Evolutionary conservation across 2,888 invertebrate species (phyloP).

Genomic region (Coenonympha arcania): DNA sequence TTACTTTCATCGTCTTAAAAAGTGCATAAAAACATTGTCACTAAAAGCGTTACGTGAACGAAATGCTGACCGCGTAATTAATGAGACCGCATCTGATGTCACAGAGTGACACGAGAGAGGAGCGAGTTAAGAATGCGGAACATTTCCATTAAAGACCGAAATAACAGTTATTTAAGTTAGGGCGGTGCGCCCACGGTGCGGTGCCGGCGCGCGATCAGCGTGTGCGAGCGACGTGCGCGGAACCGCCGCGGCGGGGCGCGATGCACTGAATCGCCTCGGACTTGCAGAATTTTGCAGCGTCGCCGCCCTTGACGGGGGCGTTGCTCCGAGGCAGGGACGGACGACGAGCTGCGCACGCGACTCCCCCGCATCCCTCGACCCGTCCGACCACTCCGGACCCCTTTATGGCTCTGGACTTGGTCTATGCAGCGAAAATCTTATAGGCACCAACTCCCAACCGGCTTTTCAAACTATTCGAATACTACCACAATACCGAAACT

Average conservation of each 20-base stretch:
- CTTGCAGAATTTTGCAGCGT: constrained; percentile 74
- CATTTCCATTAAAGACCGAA: constrained; percentile 68
- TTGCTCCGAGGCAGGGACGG: constrained; percentile 73
- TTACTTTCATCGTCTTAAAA: constrained; percentile 55
- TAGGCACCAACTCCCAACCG: no score
- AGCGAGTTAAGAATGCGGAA: constrained; percentile 65
- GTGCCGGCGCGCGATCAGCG: constrained; percentile 40
- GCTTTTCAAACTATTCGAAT: not conserved
- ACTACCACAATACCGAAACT: not conserved
- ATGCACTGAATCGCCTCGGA: constrained; percentile 70
- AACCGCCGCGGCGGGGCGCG: constrained; percentile 72
- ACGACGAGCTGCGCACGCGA: constrained; percentile 68
- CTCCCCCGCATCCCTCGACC: constrained; percentile 54
- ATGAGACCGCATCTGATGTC: constrained; percentile 28
- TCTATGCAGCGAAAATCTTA: not conserved
- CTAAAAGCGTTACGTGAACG: constrained; percentile 41
- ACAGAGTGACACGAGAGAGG: constrained; percentile 41
- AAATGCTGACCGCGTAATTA: constrained; percentile 38
- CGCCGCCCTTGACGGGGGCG: constrained; percentile 75
- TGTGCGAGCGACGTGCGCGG: constrained; percentile 62
- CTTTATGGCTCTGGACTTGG: constrained; percentile 17
- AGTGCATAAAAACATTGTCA: constrained; percentile 44
- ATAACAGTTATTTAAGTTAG: constrained; percentile 70
- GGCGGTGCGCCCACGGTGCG: constrained; percentile 51
- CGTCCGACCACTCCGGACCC: constrained; percentile 40